Evolutionary conservation across 2,797 vertebrate genomes (phyloP), one percentile per base, ranked within the genome.

Genomic region (Salarias fasciatus): DNA sequence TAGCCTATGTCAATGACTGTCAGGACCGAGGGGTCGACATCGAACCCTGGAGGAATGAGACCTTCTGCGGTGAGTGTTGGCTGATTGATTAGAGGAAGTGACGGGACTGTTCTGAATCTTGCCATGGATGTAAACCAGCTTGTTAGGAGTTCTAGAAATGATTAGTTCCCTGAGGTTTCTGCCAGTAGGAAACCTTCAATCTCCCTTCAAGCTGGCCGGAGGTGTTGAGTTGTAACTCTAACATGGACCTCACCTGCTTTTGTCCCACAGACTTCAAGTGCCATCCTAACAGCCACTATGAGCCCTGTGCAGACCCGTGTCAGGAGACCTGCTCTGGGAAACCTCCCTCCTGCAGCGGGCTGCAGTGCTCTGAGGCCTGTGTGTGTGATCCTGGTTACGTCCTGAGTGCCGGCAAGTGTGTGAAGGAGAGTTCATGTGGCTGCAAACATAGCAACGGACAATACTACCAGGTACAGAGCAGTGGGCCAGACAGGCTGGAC

Each of bases 1-100:
- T 93, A 77, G 80, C 91, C 8, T 94, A 93, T 1, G 85, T 89
- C 24, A 90, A 90, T 8, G 89, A 91, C 49, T 94, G 93, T 63
- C 93, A 93, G 74, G 92, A 93, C 57, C 89, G 88, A 0, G 90
- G 89, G 0, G 87, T 92, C 29, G 67, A 47, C 40, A 79, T 94
- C 3, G 76, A 86, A 62, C 13, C 85, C 10, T 93, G 92, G 92
- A 92, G 91, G 80, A 93, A 92, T 49, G 69, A 79, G 15, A 92
- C 88, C 9, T 92, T 92, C 78, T 93, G 90, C 43, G 72, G 91
- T 92, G 54, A 85, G 91, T 79, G 10, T 43, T 36, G 31, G n/a
- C 6, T 24, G 24, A 24, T 3, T 24, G 3, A 40, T 43, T 11
- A 9, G 8, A 50, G 31, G 6, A 4, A 59, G 13, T 33, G 12